Conservation (phyloP, 2,797 vertebrate species). For the Clangula hyemalis region DNA sequence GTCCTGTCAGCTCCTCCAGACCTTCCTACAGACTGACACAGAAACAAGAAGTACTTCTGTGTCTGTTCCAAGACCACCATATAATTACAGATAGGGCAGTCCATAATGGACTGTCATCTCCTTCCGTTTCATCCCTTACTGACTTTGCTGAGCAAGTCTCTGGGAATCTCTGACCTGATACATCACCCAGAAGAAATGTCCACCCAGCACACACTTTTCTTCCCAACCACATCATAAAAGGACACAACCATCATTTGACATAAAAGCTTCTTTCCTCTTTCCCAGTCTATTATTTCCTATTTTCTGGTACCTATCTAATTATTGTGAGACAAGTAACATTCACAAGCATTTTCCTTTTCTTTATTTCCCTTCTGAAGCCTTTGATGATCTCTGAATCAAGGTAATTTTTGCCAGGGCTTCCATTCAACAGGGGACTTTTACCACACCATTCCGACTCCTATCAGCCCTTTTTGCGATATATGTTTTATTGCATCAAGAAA, state of each 20-base stretch:
- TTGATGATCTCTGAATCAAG: neutral
- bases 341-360: neutral
- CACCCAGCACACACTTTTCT: neutral
- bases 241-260: neutral
- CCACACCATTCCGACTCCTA: rapidly evolving
- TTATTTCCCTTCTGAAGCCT: neutral
- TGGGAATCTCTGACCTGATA: neutral
- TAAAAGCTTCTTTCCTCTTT: neutral
- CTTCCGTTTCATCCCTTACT: neutral
- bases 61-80: neutral
- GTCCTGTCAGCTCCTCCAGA: neutral
- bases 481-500: neutral
- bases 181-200: neutral
- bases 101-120: neutral
- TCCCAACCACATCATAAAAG: neutral
- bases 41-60: neutral
- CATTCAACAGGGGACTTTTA: neutral
- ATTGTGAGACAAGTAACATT: neutral
- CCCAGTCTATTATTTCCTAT: neutral
- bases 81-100: neutral
- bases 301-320: neutral
- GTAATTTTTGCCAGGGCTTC: neutral
- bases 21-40: neutral
- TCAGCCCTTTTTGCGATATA: neutral
- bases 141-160: neutral